phyloP scores from a whole-genome alignment of 2,888 invertebrate species.

The Cerceris ruficornis region DNA sequence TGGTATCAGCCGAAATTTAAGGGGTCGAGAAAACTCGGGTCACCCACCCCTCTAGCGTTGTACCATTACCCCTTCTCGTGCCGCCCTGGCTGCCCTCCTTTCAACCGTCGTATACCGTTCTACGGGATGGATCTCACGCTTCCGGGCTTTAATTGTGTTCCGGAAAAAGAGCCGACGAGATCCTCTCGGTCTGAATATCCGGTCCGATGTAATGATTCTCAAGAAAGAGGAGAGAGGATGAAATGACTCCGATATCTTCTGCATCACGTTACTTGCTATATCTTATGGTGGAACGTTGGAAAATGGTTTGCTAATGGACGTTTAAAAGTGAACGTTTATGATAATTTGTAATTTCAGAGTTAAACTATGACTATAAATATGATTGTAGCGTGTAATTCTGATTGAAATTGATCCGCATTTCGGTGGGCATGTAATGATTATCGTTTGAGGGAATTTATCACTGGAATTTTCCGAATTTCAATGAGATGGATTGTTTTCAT shows the following conservation, averaged over 20 bases:
- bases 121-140: slow-evolving; percentile 59
- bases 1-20: slow-evolving; percentile 74
- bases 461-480: no score
- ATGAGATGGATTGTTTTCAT: no score
- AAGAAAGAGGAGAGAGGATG: slow-evolving; percentile 45
- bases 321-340: no score
- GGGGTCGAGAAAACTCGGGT: slow-evolving; percentile 66
- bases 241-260: slow-evolving; percentile 42
- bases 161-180: slow-evolving; percentile 63
- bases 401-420: no score
- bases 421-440: no score
- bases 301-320: no score
- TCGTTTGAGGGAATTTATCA: no score
- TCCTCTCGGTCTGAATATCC: slow-evolving; percentile 63
- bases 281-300: background rate
- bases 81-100: slow-evolving; percentile 51
- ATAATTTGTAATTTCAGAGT: no score
- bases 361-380: no score
- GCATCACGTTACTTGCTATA: slow-evolving; percentile 28
- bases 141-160: slow-evolving; percentile 73
- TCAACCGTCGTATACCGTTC: slow-evolving; percentile 25
- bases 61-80: slow-evolving; percentile 49
- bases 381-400: no score
- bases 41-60: slow-evolving; percentile 44
- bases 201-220: slow-evolving; percentile 62